phyloP scores from a whole-genome alignment of 1,140 invertebrate species.

The Hyposmocoma kahamanoa region DNA sequence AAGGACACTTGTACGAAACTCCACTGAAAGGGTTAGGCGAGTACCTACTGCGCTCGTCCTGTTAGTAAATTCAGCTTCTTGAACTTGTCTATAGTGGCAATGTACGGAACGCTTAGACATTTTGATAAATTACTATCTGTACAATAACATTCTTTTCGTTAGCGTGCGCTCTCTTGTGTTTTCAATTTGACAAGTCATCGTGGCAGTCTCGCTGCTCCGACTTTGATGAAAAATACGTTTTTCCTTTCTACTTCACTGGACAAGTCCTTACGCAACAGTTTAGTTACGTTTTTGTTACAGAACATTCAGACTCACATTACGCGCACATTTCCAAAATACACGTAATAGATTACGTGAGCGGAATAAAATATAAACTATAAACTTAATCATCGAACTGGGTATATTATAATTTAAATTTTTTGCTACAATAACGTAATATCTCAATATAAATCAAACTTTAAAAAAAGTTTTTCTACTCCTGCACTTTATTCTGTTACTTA shows the following conservation, averaged over 20 bases:
- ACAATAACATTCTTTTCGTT: conserved; percentile 49
- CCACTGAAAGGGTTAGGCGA: too few relatives aligned
- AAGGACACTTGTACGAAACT: too few relatives aligned
- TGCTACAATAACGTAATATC: too few relatives aligned
- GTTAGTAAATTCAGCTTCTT: too few relatives aligned
- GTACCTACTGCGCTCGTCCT: too few relatives aligned
- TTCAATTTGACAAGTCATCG: conserved; percentile 45
- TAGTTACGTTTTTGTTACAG: conserved; percentile 13
- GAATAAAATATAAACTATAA: too few relatives aligned
- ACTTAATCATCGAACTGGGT: too few relatives aligned
- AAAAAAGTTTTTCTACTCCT: too few relatives aligned
- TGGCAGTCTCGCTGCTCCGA: conserved; percentile 10
- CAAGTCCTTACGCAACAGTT: conserved; percentile 9
- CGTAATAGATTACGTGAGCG: not conserved
- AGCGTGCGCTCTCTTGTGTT: conserved; percentile 25
- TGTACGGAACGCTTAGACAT: conserved; percentile 31
- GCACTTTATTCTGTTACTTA: too few relatives aligned
- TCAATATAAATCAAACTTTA: too few relatives aligned
- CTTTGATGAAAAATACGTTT: conserved; percentile 20
- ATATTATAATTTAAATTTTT: too few relatives aligned
- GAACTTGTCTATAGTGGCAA: conserved; percentile 13
- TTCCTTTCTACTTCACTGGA: conserved; percentile 26
- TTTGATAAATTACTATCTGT: conserved; percentile 55
- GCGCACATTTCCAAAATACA: not conserved
- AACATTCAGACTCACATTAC: not conserved